Evolutionary conservation across 2,113 vertebrate species (phyloP), one percentile per base, ranked within the genome.

Genomic region (Pterophyllum scalare): DNA sequence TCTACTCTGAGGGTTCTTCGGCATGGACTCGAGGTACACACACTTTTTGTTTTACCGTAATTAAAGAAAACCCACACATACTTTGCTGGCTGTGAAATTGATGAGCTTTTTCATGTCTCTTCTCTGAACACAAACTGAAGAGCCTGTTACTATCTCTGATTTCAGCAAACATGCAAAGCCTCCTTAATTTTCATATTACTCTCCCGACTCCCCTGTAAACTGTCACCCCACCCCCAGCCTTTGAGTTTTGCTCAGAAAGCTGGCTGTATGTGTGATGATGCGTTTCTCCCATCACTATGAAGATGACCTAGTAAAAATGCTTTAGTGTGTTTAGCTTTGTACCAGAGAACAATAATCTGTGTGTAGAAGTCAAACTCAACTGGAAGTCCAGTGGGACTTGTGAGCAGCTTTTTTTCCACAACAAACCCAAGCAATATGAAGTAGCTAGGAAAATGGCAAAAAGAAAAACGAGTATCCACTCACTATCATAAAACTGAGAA

Each of bases 1-100:
- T 99, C 98, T 0, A 99, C 98, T 52, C 91, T 99, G 52, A 97
- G 98, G 87, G 98, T 99, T 83, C 94, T 99, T 24, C 96, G 98
- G 59, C 98, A 99, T 14, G 98, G 98, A 79, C 95, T 99, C 58
- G 98, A 99, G 98, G 98, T 99, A 94, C 22, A 81, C 19, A 38
- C 13, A 46, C 58, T 5, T 11, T 15, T 11, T 35, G 11, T 19
- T n/a, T 8, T 12, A 3, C 3, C 1, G 40, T 15, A 31, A 5
- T 10, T 1, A 33, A n/a, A 3, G 7, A 52, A 31, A 52, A 8
- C 3, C 5, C 31, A 46, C 26, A 54, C 59, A 52, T 33, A 19
- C 43, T 17, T 43, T 28, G 9, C 54, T 77, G 60, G 77, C 84
- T 90, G 81, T 31, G 58, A 35, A 86, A 79, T 7, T 93, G 86